phyloP scores from a whole-genome alignment of 2,113 vertebrate genomes.

The Tragelaphus imberbis region DNA sequence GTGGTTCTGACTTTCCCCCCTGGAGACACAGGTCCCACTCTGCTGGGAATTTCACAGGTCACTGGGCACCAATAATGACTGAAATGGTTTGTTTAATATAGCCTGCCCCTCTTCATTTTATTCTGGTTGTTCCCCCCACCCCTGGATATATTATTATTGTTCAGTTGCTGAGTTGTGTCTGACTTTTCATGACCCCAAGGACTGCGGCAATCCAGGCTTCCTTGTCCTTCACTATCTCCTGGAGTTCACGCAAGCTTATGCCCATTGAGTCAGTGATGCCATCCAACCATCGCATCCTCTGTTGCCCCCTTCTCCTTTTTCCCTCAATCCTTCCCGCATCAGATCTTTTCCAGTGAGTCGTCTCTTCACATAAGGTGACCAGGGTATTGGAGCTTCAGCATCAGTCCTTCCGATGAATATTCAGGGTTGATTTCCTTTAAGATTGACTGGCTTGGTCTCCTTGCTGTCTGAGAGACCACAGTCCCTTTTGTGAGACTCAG shows the following conservation, averaged over 20 bases:
- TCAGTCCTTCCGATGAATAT: neutral
- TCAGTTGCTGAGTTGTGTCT: neutral
- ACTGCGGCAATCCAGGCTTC: neutral
- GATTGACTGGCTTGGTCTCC: neutral
- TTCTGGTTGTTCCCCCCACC: neutral
- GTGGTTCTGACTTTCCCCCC: neutral
- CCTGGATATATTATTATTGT: neutral
- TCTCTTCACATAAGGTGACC: neutral
- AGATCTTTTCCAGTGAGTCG: neutral
- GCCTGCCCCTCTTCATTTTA: neutral
- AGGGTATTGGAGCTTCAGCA: neutral
- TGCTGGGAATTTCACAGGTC: neutral
- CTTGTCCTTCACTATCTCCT: neutral
- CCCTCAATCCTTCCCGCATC: neutral
- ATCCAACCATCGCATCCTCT: neutral
- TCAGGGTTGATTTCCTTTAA: neutral
- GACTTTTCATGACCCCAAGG: neutral
- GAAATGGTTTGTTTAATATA: neutral
- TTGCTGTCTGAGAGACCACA: neutral
- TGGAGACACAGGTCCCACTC: neutral
- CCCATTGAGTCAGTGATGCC: neutral
- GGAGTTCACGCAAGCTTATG: neutral
- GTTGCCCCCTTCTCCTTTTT: neutral
- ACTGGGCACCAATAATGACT: neutral
- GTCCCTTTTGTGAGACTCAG: neutral